These are phyloP conservation scores for Phrynosoma platyrhinos DNA, from an alignment of 2,113 vertebrate species.

Conservation along the genomic window DNA sequence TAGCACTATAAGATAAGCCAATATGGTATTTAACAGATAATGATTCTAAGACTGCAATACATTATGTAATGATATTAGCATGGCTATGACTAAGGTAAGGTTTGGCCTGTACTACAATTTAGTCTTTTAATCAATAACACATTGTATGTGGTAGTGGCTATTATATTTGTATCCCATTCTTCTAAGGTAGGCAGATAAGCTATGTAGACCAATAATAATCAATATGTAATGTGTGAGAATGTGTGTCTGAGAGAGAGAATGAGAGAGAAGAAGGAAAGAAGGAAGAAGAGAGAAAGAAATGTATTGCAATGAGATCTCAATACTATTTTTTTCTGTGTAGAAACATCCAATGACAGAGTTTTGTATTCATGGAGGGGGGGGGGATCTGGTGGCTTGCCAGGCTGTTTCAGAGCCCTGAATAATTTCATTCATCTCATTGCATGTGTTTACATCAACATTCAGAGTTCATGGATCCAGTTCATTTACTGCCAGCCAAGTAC, in stretches of 20 bases:
- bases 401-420: slow-evolving; percentile 17
- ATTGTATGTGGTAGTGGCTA: not conserved
- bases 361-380: not conserved
- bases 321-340: not conserved
- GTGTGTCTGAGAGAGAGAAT: too few relatives aligned
- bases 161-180: not conserved
- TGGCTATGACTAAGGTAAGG: not conserved
- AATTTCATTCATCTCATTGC: not conserved
- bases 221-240: not conserved
- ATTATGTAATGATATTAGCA: not conserved
- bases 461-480: not conserved
- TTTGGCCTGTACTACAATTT: not conserved
- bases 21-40: not conserved
- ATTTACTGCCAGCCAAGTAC: slow-evolving; percentile 7
- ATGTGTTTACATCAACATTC: slow-evolving; percentile 12
- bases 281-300: not conserved
- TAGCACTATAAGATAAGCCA: not conserved
- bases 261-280: too few relatives aligned
- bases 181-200: not conserved
- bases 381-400: not conserved
- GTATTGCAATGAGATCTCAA: not conserved
- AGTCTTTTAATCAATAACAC: not conserved
- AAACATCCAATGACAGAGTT: not conserved
- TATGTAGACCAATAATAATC: not conserved
- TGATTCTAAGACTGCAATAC: not conserved